These are phyloP conservation scores for Rhyzopertha dominica DNA, from an alignment of 1,140 invertebrate species.

Conservation along the genomic window DNA sequence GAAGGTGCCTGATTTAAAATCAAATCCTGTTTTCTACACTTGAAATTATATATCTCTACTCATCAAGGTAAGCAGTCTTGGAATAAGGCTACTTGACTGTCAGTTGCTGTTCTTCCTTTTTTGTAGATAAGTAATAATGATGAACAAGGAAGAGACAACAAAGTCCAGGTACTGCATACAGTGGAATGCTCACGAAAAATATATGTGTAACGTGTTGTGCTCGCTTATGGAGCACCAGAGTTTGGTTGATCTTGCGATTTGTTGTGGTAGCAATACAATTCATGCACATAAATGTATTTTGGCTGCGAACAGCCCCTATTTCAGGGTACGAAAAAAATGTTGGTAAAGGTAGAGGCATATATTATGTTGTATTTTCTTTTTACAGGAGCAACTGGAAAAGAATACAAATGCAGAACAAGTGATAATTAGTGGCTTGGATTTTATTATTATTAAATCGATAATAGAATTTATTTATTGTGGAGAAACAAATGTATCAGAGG, in stretches of 20 bases:
- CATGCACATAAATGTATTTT: slow-evolving; percentile 43
- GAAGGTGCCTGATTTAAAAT: too few relatives aligned
- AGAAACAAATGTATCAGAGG: slow-evolving; percentile 35
- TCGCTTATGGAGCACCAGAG: slow-evolving; percentile 41
- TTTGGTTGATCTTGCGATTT: slow-evolving; percentile 41
- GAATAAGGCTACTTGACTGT: too few relatives aligned
- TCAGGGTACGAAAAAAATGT: slow-evolving; percentile 12
- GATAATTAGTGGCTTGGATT: slow-evolving; percentile 38
- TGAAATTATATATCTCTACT: too few relatives aligned
- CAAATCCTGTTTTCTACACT: too few relatives aligned
- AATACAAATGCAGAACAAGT: slow-evolving; percentile 34
- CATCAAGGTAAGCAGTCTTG: too few relatives aligned
- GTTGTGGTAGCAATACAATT: slow-evolving; percentile 39
- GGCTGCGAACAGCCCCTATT: slow-evolving; percentile 36
- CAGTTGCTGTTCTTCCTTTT: too few relatives aligned
- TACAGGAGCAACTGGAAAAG: slow-evolving; percentile 29
- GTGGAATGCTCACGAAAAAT: slow-evolving; percentile 37
- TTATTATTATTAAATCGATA: slow-evolving; percentile 35
- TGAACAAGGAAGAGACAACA: too few relatives aligned
- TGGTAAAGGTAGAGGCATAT: neutral
- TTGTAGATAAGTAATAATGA: too few relatives aligned
- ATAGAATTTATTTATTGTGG: slow-evolving; percentile 44
- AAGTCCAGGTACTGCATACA: slow-evolving; percentile 32
- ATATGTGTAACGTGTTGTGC: slow-evolving; percentile 34
- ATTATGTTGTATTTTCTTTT: slow-evolving; percentile 2